Evolutionary conservation across 2,888 invertebrate genomes (phyloP).

Genomic region (Dinocampus coccinellae): DNA sequence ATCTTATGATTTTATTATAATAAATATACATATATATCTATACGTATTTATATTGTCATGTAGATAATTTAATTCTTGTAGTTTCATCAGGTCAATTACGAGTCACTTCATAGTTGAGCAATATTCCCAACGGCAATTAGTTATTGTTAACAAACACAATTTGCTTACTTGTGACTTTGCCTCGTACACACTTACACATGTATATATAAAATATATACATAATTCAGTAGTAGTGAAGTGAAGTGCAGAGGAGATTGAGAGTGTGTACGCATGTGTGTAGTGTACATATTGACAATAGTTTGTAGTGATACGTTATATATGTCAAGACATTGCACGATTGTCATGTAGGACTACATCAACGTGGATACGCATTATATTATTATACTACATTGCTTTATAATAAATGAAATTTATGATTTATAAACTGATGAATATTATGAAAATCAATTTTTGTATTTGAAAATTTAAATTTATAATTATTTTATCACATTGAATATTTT

Average conservation of each 20-base stretch:
- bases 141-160: conserved; percentile 68
- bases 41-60: background rate
- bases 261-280: background rate
- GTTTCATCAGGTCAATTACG: conserved; percentile 62
- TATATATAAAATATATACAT: conserved; percentile 17
- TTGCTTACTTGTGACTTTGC: conserved; percentile 63
- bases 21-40: background rate
- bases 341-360: too few species aligned
- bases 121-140: conserved; percentile 67
- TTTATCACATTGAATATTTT: too few species aligned
- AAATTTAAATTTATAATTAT: too few species aligned
- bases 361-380: too few species aligned
- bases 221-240: background rate
- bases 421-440: too few species aligned
- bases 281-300: background rate
- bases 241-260: background rate
- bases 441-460: too few species aligned
- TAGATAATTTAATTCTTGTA: conserved; percentile 56
- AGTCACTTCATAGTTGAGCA: conserved; percentile 62
- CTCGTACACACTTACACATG: conserved; percentile 24
- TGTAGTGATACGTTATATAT: too few species aligned
- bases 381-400: too few species aligned
- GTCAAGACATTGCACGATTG: too few species aligned
- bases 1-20: background rate
- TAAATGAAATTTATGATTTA: too few species aligned